phyloP scores from a whole-genome alignment of 2,888 invertebrate species.

The Cerastoderma edule region DNA sequence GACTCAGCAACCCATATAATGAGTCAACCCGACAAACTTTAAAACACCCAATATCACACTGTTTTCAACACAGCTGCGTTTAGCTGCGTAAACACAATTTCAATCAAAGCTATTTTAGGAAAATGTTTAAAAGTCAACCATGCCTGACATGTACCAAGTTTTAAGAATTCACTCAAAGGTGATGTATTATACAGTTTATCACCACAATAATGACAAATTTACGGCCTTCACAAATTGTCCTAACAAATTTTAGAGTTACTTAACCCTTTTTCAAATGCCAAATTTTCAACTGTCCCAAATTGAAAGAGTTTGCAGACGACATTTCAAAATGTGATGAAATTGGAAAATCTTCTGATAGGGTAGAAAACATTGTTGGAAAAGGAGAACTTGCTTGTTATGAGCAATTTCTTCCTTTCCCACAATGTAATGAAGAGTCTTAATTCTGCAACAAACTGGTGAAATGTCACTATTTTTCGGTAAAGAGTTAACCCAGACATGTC shows the following conservation, averaged over 20 bases:
- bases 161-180: no score
- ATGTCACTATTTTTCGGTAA: no score
- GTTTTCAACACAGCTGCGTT: no score
- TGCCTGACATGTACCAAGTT: no score
- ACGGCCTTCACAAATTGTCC: background rate
- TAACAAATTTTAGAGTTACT: background rate
- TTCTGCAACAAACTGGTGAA: background rate
- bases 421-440: background rate
- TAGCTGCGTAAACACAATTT: no score
- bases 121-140: background rate
- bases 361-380: constrained; percentile 10
- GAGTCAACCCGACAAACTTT: no score
- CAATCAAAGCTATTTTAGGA: background rate
- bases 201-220: background rate
- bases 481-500: no score
- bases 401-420: constrained; percentile 3
- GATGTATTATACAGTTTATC: no score
- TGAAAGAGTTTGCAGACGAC: background rate
- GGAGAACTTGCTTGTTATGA: background rate
- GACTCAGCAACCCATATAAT: no score
- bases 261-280: background rate
- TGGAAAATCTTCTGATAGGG: background rate
- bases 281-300: background rate
- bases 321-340: background rate
- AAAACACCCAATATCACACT: no score